Base-by-base conservation (phyloP, 2,113 vertebrate species). In the Fregetta grallaria region DNA sequence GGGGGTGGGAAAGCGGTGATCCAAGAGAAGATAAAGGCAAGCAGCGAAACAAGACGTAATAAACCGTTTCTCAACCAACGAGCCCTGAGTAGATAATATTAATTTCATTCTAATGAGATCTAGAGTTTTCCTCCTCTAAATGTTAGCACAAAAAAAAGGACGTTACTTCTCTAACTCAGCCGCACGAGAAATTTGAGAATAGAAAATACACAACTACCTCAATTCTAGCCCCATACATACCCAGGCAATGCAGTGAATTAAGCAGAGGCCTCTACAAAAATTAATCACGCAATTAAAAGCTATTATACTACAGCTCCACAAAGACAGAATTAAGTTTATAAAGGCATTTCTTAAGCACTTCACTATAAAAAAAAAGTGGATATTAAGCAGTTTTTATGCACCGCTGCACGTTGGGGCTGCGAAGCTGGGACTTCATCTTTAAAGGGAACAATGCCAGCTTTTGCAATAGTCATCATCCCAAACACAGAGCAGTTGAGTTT, bases 251-350 rank as follows among this genome's bases (percentile, higher is more conserved):
- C 76, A 36, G 50, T 3, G n/a, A 84, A 91, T 71, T 80, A 91
- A 96, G 75, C 53, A 88, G 36, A 92, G 42, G 62, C 49, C 80
- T 78, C 44, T 34, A 77, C 40, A 59, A 94, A 96, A 93, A 94
- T 89, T 78, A 87, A 95, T 78, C 88, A 87, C 66, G 77, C 71
- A 91, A 96, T 94, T 95, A 94, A 92, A 92, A 94, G 74, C 91
- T 87, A 78, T 95, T 87, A 92, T 21, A 84, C 53, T 45, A 29
- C 86, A 66, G 81, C 40, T 68, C 66, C 63, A 92, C 58, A 75
- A 94, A 94, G 32, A 62, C 74, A 95, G 91, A 95, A 95, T 62
- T 88, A 92, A 92, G 90, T 93, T 85, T 80, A 81, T 53, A 82
- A 84, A 89, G 66, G 59, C 32, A 0, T 85, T 86, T 87, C 94